Evolutionary conservation across 2,888 invertebrate genomes (phyloP), one percentile per base, ranked within the genome.

Genomic region (Dendrolimus pini): DNA sequence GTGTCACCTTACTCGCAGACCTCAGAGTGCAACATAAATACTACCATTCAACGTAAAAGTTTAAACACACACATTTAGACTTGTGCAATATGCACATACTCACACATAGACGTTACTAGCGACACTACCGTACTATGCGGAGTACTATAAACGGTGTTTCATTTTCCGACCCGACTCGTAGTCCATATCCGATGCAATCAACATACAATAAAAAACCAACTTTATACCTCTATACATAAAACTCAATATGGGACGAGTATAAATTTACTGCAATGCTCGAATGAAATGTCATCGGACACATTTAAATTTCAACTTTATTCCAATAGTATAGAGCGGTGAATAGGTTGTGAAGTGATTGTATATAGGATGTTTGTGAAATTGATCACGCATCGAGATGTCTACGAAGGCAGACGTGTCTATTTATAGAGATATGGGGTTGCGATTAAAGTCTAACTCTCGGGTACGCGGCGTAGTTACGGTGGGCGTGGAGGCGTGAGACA

Each of bases 71-170:
- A 47, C 47, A 47, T 12, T 47, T 47, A 9, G 0, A 47, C 55
- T 41, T 42, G 42, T n/a, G 53, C 54, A 56, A 61, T 53, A 47
- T 47, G 12, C 9, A 62, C 67, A 61, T 69, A 66, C 75, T 70
- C 79, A 75, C 81, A 78, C 75, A 72, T 72, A 66, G 60, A 65
- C 62, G 62, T 62, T 83, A 87, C 87, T 85, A 86, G 30, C 47
- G 12, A 10, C 47, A 47, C 84, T 82, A 80, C 83, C 82, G 82
- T 87, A 89, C 85, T 82, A 74, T 79, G 73, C 71, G 66, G 80
- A 81, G 83, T 88, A 89, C 88, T 88, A 88, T 85, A 87, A 88
- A 80, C 79, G 83, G 82, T 72, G 80, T 78, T 83, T 79, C 82
- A 83, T 85, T 85, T 84, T 82, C 83, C 82, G 82, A 82, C 80